A percentile compares a stretch with the other conserved stretches of the same genome.
These are phyloP conservation scores for Meta bourneti DNA, from an alignment of 2,888 invertebrate genomes.

Conservation along the genomic window DNA sequence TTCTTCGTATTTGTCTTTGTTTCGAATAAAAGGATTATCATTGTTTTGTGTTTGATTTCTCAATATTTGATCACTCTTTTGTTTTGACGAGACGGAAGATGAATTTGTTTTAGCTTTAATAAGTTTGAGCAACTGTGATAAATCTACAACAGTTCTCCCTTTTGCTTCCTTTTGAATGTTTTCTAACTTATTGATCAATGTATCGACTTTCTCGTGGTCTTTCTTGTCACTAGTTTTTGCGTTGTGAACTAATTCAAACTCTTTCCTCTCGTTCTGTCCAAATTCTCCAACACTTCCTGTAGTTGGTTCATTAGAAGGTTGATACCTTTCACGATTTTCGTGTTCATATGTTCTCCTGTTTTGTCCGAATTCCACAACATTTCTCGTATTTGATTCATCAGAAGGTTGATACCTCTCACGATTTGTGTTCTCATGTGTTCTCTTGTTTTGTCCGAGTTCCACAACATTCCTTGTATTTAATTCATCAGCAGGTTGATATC, in stretches of 20 bases:
- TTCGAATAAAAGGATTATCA: not conserved
- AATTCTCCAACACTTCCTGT: not conserved
- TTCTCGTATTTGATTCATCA: not conserved
- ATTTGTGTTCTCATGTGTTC: not conserved
- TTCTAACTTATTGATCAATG: constrained; percentile 63
- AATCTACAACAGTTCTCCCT: constrained; percentile 62
- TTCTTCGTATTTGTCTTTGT: not conserved
- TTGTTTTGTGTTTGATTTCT: not conserved
- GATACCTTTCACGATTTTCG: not conserved
- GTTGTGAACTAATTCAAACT: not conserved
- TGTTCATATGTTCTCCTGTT: not conserved
- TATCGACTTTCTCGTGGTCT: constrained; percentile 53
- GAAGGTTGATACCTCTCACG: not conserved
- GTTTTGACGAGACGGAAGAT: constrained; percentile 4
- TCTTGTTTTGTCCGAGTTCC: not conserved
- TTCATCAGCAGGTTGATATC: not conserved
- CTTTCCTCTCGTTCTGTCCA: not conserved
- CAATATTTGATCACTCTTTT: not conserved
- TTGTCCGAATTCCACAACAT: not conserved
- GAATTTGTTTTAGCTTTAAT: constrained; percentile 51
- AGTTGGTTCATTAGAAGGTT: not conserved
- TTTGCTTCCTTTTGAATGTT: constrained; percentile 55
- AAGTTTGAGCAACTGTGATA: constrained; percentile 49
- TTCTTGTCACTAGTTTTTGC: not conserved
- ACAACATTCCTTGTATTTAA: not conserved